Evolutionary conservation across 1,140 invertebrate species (phyloP).

Genomic region (Drosophila ohnishii): DNA sequence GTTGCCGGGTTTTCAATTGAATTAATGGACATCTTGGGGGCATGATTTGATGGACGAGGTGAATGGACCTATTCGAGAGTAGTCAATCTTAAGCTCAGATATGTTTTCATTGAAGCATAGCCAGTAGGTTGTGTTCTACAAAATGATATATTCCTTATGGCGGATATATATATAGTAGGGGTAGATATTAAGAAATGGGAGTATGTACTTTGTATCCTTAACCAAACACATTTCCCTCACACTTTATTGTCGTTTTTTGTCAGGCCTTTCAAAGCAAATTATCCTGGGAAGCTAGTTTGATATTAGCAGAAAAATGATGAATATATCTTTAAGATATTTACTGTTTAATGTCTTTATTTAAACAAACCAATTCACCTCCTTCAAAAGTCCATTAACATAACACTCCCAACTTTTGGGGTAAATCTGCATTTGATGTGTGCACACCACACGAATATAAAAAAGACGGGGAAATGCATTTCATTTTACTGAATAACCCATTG

Average conservation of each 20-base stretch:
- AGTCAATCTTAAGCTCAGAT: constrained; percentile 53
- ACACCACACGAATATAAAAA: not conserved
- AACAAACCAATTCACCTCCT: constrained; percentile 28
- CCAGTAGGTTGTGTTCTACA: constrained; percentile 19
- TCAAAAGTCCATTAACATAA: constrained; percentile 39
- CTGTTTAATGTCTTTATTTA: too few species aligned
- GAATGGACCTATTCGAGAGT: constrained; percentile 26
- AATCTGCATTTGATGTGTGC: constrained; percentile 42
- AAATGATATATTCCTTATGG: constrained; percentile 33
- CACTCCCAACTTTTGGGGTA: constrained; percentile 16
- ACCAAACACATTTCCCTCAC: constrained; percentile 21
- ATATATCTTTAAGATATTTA: not conserved
- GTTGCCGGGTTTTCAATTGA: constrained; percentile 8
- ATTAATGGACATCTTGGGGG: constrained; percentile 20
- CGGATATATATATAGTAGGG: constrained; percentile 9
- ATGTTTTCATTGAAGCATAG: constrained; percentile 41
- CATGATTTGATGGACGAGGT: constrained; percentile 33
- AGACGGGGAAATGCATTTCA: constrained; percentile 11
- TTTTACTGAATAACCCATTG: constrained; percentile 35
- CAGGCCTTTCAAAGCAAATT: constrained; percentile 28
- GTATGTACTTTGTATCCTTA: constrained; percentile 29
- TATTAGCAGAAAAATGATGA: not conserved
- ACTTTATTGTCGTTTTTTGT: constrained; percentile 41
- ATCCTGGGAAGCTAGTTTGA: constrained; percentile 1
- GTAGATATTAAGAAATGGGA: constrained; percentile 4